Base-by-base conservation (phyloP, 2,797 vertebrate genomes). In the Cynopterus sphinx region DNA sequence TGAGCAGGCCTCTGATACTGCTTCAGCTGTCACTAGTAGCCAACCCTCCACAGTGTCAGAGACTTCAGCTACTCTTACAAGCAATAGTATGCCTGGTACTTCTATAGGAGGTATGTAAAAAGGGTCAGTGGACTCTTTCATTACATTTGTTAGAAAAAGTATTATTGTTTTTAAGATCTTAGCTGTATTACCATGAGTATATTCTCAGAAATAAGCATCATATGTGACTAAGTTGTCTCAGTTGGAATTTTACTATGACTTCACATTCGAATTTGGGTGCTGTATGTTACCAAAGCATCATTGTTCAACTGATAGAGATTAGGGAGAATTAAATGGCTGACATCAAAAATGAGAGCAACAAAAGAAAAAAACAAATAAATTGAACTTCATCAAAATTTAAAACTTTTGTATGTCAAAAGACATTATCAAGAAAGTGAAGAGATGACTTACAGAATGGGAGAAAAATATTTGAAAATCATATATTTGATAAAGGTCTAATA, bases 1-100 rank as follows among this genome's bases (percentile, higher is more conserved):
- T 99, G 99, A 99, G 99, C 99, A 98, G 97, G 97, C 99, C 98
- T 99, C 99, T 98, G 99, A 99, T 96, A 94, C 98, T 94, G 98
- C 98, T 98, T 98, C 99, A 19, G 98, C 98, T 39, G 96, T 98
- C 98, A 99, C 99, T 94, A 99, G 94, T 97, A 99, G 98, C 98
- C 99, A 99, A 97, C 97, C 98, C 68, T 97, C 98, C 77, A 92
- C 98, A 95, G 98, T 98, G 89, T 98, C 99, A 89, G 98, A 99
- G 98, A 98, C 98, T 22, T 98, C 98, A 97, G 95, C 98, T 63
- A 96, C 98, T 96, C 98, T 99, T 91, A 98, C 99, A 96, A 98
- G 98, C 90, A 98, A 98, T 97, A 98, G 98, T 96, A 98, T 98
- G 41, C 97, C 98, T 97, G 99, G 98, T 90, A 98, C 98, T 97